Percentiles rank a stretch among this genome's conserved stretches.
These are phyloP conservation scores for Rousettus madagascariensis DNA, from an alignment of 2,797 vertebrate genomes.

Conservation along the genomic window DNA sequence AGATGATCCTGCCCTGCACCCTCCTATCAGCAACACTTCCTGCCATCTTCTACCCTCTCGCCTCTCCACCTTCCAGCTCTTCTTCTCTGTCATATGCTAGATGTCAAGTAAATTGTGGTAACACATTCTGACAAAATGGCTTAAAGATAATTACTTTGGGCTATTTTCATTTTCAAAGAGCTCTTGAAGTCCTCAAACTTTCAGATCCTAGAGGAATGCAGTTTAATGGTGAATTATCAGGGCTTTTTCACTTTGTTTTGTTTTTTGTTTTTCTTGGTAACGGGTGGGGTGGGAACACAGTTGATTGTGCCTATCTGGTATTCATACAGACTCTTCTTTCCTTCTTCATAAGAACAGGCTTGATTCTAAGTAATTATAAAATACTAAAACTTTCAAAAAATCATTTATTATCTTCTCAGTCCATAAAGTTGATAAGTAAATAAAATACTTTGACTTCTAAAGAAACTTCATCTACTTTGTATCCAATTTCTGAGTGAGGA, in stretches of 20 bases:
- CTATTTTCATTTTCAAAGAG: conserved; percentile 45
- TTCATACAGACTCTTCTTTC: background rate
- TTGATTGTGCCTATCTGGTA: background rate
- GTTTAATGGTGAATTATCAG: background rate
- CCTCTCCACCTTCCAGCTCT: background rate
- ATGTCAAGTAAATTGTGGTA: background rate
- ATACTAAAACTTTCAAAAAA: background rate
- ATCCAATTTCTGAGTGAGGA: background rate
- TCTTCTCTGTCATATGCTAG: background rate
- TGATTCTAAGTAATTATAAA: background rate
- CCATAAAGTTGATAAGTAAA: conserved; percentile 11
- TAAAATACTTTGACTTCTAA: background rate
- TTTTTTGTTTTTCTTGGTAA: background rate
- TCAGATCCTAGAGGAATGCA: background rate
- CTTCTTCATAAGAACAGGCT: background rate
- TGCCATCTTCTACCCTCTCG: background rate
- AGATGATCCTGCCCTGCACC: background rate
- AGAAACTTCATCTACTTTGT: conserved; percentile 11
- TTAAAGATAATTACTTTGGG: background rate
- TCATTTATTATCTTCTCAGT: background rate
- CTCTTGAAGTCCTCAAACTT: background rate
- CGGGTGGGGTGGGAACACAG: background rate
- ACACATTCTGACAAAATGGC: background rate
- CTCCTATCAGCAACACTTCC: background rate
- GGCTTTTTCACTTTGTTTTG: background rate